Conservation (phyloP, 2,113 vertebrate genomes). For the Salvelinus fontinalis region DNA sequence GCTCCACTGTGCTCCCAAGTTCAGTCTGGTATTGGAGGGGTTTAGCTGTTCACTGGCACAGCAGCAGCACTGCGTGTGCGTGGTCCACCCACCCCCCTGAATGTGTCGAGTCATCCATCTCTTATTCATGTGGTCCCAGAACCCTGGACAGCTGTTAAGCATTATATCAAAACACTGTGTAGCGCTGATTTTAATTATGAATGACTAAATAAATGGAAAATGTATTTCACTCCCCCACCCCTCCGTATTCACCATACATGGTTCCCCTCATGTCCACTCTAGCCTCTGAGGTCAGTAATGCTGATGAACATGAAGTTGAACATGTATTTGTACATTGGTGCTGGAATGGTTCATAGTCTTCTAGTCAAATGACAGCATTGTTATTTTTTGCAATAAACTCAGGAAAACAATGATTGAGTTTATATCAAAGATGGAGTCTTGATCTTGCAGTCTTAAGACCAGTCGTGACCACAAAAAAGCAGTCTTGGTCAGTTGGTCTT, state of each 20-base stretch:
- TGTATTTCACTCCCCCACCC: slow-evolving; percentile 5
- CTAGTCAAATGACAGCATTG: too few relatives aligned
- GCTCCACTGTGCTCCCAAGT: neutral
- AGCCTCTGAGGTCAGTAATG: too few relatives aligned
- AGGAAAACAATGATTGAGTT: too few relatives aligned
- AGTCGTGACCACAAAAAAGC: too few relatives aligned
- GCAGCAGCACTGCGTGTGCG: slow-evolving; percentile 1
- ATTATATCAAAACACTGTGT: slow-evolving; percentile 33
- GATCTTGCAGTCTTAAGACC: too few relatives aligned
- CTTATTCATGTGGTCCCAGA: slow-evolving; percentile 28
- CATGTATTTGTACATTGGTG: neutral
- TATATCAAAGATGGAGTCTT: too few relatives aligned
- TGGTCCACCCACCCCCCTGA: neutral
- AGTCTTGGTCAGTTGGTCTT: too few relatives aligned
- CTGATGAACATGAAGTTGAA: neutral
- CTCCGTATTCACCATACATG: neutral
- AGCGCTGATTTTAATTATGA: slow-evolving; percentile 40
- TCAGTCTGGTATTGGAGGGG: neutral
- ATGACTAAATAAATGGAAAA: slow-evolving; percentile 20
- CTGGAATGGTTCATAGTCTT: too few relatives aligned
- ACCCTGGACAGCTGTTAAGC: slow-evolving; percentile 32
- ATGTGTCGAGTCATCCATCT: slow-evolving; percentile 17
- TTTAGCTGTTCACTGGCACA: neutral
- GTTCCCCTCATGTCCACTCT: neutral
- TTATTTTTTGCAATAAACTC: too few relatives aligned